Conservation (phyloP, 1,140 invertebrate species). For the Bombyx mori region ASM3026992v2 NC_085121.1:11734001-11734500, state of each 20-base stretch:
- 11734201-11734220: conserved; percentile 88
- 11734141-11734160: conserved; percentile 4
- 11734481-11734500: too few species aligned
- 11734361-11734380: conserved; percentile 92
- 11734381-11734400: conserved; percentile 89
- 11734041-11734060: too few species aligned
- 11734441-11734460: too few species aligned
- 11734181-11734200: conserved; percentile 69
- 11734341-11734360: conserved; percentile 91
- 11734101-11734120: too few species aligned
- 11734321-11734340: conserved; percentile 90
- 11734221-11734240: conserved; percentile 91
- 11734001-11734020: too few species aligned
- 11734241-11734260: conserved; percentile 93
- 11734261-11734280: conserved; percentile 88
- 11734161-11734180: conserved; percentile 14
- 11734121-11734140: too few species aligned
- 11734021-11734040: too few species aligned
- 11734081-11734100: too few species aligned
- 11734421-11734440: too few species aligned
- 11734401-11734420: conserved; percentile 6
- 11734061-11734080: too few species aligned
- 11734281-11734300: conserved; percentile 89
- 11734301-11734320: conserved; percentile 83
- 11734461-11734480: too few species aligned